Base-by-base conservation (phyloP, 2,113 vertebrate species). In the Petroica traversi region DNA sequence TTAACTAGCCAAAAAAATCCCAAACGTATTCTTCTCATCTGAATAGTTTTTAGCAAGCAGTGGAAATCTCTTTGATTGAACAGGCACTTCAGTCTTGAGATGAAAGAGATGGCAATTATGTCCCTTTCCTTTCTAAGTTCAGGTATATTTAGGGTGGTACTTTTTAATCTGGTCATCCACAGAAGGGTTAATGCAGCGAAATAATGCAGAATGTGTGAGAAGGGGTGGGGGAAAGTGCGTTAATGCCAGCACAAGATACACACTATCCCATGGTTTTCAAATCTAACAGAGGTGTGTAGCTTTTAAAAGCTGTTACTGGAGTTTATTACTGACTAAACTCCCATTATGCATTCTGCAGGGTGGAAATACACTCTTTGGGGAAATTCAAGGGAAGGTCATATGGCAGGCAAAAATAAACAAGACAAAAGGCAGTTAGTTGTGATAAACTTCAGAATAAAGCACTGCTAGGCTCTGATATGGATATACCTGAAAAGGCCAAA, bases 21-120 rank as follows among this genome's bases (percentile, higher is more conserved):
- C 67, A 80, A 79, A 83, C 0, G 29, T 59, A 89, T 96, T 96
- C 87, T 94, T 94, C 85, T 84, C 81, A 58, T 94, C 77, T 94
- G 89, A 96, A 92, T 93, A 85, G 90, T 94, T 82, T 89, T 94
- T 79, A 90, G 89, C 52, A 49, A 46, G 41, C 75, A 92, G 72
- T 67, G 66, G 72, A 94, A 92, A 89, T 62, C 73, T 75, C 75
- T 92, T 86, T 91, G 85, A 87, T 11, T 95, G 85, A 82, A 96
- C 89, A 69, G 78, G 85, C 92, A 52, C 66, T 95, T 89, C 75
- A 96, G 74, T 51, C 51, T 25, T 15, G 28, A 95, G 83, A 94
- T 94, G 94, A 94, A 96, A 96, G 87, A 49, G 63, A 63, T 36
- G 54, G 85, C 88, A 95, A 95, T 96, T 96, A 95, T 71, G 92